Conservation (phyloP, 2,797 vertebrate genomes). For the Antennarius maculatus region DNA sequence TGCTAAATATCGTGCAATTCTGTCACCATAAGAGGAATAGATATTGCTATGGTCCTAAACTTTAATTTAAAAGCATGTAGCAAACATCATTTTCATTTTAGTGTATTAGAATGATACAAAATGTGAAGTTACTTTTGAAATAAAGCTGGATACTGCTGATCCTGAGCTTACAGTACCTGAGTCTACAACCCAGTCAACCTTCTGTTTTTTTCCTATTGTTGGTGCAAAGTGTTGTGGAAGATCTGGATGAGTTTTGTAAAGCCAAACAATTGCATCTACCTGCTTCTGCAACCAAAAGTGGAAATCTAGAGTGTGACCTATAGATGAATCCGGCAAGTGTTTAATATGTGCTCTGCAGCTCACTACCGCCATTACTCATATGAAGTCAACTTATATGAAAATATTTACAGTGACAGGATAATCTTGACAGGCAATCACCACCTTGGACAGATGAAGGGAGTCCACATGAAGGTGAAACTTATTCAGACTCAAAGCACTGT, state of each 20-base stretch:
- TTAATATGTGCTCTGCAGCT: constrained; percentile 1
- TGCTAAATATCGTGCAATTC: constrained; percentile 59
- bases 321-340: constrained; percentile 28
- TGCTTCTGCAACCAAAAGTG: constrained; percentile 37
- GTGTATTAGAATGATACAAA: constrained; percentile 31
- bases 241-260: constrained; percentile 2
- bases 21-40: constrained; percentile 37
- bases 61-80: constrained; percentile 38
- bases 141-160: constrained; percentile 27
- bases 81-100: constrained; percentile 17
- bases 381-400: constrained; percentile 7
- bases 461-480: background rate
- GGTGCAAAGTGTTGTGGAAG: constrained; percentile 34
- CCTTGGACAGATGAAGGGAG: background rate
- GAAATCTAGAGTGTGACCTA: constrained; percentile 29
- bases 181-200: constrained; percentile 9
- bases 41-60: constrained; percentile 24
- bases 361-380: background rate
- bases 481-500: background rate
- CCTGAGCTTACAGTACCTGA: constrained; percentile 11
- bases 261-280: constrained; percentile 32
- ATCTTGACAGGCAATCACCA: background rate
- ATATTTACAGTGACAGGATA: background rate
- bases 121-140: constrained; percentile 32
- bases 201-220: constrained; percentile 18